Conservation (phyloP, 2,888 invertebrate genomes). For the Seira sanloemensis region DNA sequence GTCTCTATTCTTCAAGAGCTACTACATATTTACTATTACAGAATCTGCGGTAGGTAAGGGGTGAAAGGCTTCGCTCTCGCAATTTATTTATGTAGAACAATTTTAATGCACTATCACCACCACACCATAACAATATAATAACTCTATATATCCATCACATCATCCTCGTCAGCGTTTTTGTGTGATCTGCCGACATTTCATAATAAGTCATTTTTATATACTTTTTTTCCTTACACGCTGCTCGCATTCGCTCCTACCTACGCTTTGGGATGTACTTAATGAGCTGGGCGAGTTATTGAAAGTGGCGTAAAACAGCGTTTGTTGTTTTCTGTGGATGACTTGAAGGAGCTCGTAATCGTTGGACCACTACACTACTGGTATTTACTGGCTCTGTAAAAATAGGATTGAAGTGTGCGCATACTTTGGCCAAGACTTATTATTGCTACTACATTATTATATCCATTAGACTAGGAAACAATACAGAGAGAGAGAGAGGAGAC, state of each 20-base stretch:
- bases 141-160: background rate
- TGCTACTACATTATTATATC: background rate
- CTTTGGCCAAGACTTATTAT: background rate
- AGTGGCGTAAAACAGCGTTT: background rate
- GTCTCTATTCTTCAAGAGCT: no score
- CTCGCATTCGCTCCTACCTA: no score
- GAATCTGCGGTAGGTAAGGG: background rate
- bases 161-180: background rate
- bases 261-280: no score
- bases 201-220: constrained; percentile 4
- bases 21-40: no score
- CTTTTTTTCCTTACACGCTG: no score
- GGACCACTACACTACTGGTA: background rate
- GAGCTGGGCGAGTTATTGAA: background rate
- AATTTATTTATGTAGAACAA: background rate
- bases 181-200: no score
- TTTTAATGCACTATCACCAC: background rate
- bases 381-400: constrained; percentile 4
- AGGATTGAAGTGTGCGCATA: no score
- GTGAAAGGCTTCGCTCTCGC: background rate
- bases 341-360: background rate
- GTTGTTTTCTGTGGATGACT: no score
- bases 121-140: constrained; percentile 2
- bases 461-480: background rate
- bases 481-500: no score